A percentile compares a stretch with the other conserved stretches of the same genome.
Evolutionary conservation across 2,797 vertebrate species (phyloP).

Genomic region (Petrocephalus sullivani): DNA sequence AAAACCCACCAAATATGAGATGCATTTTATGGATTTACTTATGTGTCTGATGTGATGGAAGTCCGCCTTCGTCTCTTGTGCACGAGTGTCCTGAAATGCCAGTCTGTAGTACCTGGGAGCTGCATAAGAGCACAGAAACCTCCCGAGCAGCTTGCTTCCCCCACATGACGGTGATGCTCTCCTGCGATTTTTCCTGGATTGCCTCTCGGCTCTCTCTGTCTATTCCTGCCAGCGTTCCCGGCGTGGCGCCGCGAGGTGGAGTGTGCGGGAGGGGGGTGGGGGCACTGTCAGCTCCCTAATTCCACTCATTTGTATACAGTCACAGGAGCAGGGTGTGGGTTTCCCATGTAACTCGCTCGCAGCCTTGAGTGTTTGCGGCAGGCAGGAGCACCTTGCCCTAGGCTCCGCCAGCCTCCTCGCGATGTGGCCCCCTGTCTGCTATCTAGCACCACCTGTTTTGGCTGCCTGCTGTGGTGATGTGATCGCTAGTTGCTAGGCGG

Average conservation of each 20-base stretch:
- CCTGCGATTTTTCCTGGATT: background rate
- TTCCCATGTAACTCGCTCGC: conserved; percentile 8
- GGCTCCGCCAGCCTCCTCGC: conserved; percentile 10
- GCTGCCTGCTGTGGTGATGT: conserved; percentile 36
- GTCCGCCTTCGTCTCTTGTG: background rate
- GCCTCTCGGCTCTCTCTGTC: too few species aligned
- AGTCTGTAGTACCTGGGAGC: background rate
- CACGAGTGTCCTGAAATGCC: background rate
- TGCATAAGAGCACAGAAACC: background rate
- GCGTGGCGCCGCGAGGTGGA: background rate
- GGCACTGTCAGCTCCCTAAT: conserved; percentile 45
- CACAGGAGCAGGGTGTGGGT: conserved; percentile 39
- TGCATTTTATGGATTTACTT: background rate
- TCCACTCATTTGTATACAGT: conserved; percentile 62
- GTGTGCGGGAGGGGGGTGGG: background rate
- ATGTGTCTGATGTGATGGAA: background rate
- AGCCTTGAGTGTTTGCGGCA: background rate
- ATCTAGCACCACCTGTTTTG: background rate
- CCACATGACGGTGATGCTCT: background rate
- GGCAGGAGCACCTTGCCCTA: background rate
- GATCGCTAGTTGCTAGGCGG: conserved; percentile 21
- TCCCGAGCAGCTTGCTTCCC: background rate
- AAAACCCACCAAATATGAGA: background rate
- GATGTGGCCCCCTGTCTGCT: background rate
- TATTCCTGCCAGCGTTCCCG: background rate